A percentile compares a stretch with the other conserved stretches of the same genome.
These are phyloP conservation scores for Akabosia matsudoensis DNA, from an alignment of 1,140 invertebrate genomes.

Conservation along the genomic window DNA sequence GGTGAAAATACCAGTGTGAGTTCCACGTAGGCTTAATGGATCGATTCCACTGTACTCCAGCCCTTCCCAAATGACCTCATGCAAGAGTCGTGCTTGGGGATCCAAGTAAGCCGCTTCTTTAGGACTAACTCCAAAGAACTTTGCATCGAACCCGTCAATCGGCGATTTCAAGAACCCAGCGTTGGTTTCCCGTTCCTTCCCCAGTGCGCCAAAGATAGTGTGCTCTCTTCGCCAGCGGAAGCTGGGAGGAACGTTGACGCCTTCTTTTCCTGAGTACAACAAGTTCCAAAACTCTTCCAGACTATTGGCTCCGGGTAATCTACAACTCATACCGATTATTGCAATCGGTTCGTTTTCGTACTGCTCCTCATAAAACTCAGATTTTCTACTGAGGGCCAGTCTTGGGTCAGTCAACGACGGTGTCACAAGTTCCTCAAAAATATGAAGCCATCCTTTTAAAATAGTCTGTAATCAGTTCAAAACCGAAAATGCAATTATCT, in stretches of 20 bases:
- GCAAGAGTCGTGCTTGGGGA: slow-evolving; percentile 55
- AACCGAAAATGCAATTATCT: too few relatives aligned
- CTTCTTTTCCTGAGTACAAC: not conserved
- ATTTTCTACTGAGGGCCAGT: not conserved
- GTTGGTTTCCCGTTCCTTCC: not conserved
- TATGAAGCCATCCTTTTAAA: not conserved
- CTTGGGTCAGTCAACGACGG: not conserved
- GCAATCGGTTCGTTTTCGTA: not conserved
- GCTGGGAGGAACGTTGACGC: not conserved
- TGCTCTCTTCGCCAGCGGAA: not conserved
- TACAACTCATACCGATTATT: not conserved
- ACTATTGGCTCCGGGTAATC: not conserved
- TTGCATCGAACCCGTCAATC: slow-evolving; percentile 55
- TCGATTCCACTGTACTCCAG: slow-evolving; percentile 54
- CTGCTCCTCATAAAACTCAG: not conserved
- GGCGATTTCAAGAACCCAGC: not conserved
- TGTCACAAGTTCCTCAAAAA: not conserved
- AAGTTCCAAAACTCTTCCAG: slow-evolving; percentile 12
- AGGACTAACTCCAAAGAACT: slow-evolving; percentile 58
- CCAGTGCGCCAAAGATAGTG: not conserved
- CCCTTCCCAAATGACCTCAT: slow-evolving; percentile 51
- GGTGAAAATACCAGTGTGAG: slow-evolving; percentile 76
- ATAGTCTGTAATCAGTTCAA: too few relatives aligned
- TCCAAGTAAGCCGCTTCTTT: slow-evolving; percentile 57
- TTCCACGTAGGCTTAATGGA: slow-evolving; percentile 62